Base-by-base conservation (phyloP, 2,113 vertebrate species). In the Rynchops niger region DNA sequence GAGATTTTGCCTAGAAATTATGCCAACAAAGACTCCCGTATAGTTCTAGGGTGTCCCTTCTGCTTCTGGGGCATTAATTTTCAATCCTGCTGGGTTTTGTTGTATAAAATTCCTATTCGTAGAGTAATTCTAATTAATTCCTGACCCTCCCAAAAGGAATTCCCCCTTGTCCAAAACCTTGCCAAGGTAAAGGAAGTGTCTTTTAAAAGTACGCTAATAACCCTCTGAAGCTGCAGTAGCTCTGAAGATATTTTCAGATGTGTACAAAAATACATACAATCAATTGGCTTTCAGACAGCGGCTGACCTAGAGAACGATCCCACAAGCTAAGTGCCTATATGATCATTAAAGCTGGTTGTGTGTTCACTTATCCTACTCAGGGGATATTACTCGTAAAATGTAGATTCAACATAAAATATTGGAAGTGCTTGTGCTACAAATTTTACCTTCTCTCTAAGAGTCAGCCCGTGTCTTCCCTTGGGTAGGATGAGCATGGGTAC, bases 81-180 rank as follows among this genome's bases (percentile, higher is more conserved):
- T 92, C 62, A 91, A 7, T 58, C 32, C 79, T 77, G 13, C 9
- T 90, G 90, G 74, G 78, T 80, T 88, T 77, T 81, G 32, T 90
- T 83, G 42, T 80, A 58, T 80, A 93, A 90, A 94, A 77, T 92
- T 95, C 42, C 38, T 77, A 80, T 73, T 93, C 71, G 70, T 66
- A 70, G 58, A 83, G n/a, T 66, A 66, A 85, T 82, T 82, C 36
- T 93, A 95, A 96, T 92, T 94, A 95, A 94, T 94, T 96, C 38
- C 55, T 93, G 63, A 45, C 32, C 38, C 29, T 88, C 74, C 74
- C 23, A 5, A 86, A 92, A 94, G 43, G 67, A 92, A 88, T 86
- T 90, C 45, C 38, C 45, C 4, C 6, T 90, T 58, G 42, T 8
- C 66, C 19, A 82, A 77, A 77, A 73, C 20, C 50, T 84, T 95